Base-by-base conservation (phyloP, 2,888 invertebrate genomes). In the Megastigmus dorsalis region DNA sequence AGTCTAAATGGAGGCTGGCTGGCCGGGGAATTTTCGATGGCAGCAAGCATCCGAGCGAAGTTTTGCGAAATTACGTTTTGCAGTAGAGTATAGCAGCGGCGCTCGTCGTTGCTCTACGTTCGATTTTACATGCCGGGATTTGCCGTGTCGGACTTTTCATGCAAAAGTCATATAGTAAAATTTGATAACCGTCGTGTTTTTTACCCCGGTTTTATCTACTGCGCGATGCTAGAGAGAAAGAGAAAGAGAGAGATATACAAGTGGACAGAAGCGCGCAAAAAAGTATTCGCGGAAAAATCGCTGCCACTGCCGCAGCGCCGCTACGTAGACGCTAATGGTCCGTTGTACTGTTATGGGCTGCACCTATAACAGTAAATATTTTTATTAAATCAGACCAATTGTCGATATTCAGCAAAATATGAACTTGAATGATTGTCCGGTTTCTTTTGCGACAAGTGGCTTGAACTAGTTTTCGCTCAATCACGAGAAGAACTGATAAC, bases 1-100 rank as follows among this genome's bases (percentile, higher is more conserved):
- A 59, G 4, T 60, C 52, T 15, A 69, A 60, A 60, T 69, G 23
- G 43, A 52, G 30, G 43, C 18, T n/a, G n/a, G n/a, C n/a, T n/a
- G n/a, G n/a, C n/a, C n/a, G n/a, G 54, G 33, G 59, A 70, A 41
- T 62, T 70, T 55, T 54, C n/a, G 33, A 52, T 74, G 71, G 68
- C n/a, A 77, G 60, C 68, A 63, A 10, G 36, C 38, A 10, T 52
- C 38, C 26, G 38, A 55, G n/a, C 15, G 18, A 50, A 70, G 33
- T 70, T 70, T 55, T n/a, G 28, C 62, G 55, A 70, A n/a, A 63
- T 62, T 54, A 52, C 26, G 20, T 28, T 70, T 43, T 62, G 26
- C 23, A 18, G 13, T n/a, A n/a, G n/a, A n/a, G n/a, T n/a, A n/a
- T n/a, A n/a, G n/a, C n/a, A n/a, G n/a, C n/a, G 30, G 2, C 28